Conservation (phyloP, 2,113 vertebrate genomes). For the Echinops telfairi region DNA sequence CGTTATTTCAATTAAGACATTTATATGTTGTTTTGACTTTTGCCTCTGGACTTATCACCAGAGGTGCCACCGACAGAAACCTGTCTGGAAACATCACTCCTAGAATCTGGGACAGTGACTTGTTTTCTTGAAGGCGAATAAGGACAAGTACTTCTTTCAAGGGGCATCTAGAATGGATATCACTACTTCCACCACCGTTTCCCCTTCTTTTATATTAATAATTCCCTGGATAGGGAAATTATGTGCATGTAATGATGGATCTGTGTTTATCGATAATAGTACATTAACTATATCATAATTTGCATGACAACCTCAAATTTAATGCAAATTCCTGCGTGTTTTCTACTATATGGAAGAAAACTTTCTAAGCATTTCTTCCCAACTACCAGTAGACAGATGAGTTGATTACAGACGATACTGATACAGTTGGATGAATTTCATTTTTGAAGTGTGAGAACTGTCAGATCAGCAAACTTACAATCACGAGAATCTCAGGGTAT, state of each 20-base stretch:
- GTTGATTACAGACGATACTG: not conserved
- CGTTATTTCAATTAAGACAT: not conserved
- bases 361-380: not conserved
- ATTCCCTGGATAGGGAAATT: not conserved
- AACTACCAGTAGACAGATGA: not conserved
- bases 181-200: not conserved
- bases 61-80: not conserved
- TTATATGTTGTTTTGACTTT: not conserved
- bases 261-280: not conserved
- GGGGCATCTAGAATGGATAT: not conserved
- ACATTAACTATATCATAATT: constrained; percentile 3
- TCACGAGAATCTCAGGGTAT: not conserved
- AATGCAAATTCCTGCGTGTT: constrained; percentile 4
- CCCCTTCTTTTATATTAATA: not conserved
- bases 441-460: not conserved
- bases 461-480: not conserved
- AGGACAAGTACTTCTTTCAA: not conserved
- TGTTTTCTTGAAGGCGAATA: not conserved
- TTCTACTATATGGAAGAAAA: constrained; percentile 32
- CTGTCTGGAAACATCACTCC: not conserved
- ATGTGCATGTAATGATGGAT: not conserved
- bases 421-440: not conserved
- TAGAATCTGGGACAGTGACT: not conserved
- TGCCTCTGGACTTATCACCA: not conserved
- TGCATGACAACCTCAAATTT: not conserved